phyloP scores from a whole-genome alignment of 37 sponge, comb jelly and placozoan genomes.

The Cliona cf. orientalis region DNA sequence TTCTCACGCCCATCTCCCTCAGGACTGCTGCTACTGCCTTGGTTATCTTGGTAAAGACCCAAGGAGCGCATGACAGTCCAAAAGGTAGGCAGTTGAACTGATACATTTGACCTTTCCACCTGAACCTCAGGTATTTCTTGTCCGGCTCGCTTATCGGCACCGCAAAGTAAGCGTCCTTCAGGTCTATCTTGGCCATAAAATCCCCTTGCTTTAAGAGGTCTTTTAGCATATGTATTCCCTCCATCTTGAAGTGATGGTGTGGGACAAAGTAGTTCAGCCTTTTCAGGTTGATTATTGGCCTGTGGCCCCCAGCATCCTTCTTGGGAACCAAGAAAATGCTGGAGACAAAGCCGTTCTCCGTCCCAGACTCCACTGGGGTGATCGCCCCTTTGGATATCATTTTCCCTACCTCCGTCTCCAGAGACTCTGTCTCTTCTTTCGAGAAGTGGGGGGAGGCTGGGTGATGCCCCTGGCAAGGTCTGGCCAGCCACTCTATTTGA shows the following conservation, averaged over 20 bases:
- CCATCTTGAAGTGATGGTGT: slow-evolving; percentile 65
- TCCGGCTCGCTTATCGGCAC: slow-evolving; percentile 4
- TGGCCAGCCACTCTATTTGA: slow-evolving; percentile 9
- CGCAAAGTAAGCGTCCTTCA: slow-evolving; percentile 61
- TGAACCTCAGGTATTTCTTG: slow-evolving; percentile 17
- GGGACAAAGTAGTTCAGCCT: slow-evolving; percentile 27
- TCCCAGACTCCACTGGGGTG: background rate
- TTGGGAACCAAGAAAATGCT: slow-evolving; percentile 56
- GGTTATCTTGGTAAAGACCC: slow-evolving; percentile 51
- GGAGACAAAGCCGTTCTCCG: slow-evolving; percentile 37
- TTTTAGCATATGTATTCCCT: slow-evolving; percentile 44
- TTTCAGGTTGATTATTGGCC: slow-evolving; percentile 59
- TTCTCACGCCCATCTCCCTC: slow-evolving; percentile 20
- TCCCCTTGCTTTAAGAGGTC: slow-evolving; percentile 36
- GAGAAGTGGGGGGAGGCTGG: slow-evolving; percentile 10
- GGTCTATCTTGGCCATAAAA: slow-evolving; percentile 34
- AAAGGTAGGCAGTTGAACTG: slow-evolving; percentile 60
- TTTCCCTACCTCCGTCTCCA: slow-evolving; percentile 15
- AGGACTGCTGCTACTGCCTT: slow-evolving; percentile 35
- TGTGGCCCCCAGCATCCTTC: slow-evolving; percentile 40
- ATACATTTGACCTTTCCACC: background rate
- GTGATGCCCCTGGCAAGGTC: background rate
- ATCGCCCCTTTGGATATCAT: slow-evolving; percentile 8
- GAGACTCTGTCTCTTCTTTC: background rate
- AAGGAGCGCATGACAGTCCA: slow-evolving; percentile 55